Conservation (phyloP, 2,113 vertebrate genomes). For the Pedionomus torquatus region DNA sequence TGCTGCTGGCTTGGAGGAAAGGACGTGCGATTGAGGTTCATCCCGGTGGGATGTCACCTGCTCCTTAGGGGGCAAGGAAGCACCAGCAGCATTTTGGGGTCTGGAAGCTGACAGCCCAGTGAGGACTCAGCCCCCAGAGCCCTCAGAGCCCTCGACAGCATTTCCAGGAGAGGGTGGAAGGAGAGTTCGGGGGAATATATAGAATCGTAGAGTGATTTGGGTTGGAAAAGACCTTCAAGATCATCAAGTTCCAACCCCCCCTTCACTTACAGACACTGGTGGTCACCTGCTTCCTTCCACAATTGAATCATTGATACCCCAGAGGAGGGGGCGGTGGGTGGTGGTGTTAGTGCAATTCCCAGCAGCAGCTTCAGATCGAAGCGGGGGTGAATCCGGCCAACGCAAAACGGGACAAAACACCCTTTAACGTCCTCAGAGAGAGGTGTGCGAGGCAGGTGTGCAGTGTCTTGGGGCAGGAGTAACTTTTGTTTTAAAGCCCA, state of each 20-base stretch:
- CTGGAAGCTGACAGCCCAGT: not conserved
- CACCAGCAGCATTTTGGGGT: not conserved
- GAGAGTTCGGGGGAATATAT: not conserved
- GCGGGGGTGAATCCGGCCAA: not conserved
- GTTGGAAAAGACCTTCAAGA: too few species aligned
- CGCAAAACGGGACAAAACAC: not conserved
- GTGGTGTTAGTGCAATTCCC: not conserved
- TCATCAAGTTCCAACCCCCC: too few species aligned
- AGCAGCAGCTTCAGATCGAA: not conserved
- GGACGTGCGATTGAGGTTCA: not conserved
- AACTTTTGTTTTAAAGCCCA: not conserved
- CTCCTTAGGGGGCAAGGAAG: not conserved
- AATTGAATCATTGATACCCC: too few species aligned
- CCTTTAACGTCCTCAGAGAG: accelerated
- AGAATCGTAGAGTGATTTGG: too few species aligned
- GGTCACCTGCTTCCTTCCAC: not conserved
- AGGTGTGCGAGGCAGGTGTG: accelerated
- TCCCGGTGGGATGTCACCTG: not conserved
- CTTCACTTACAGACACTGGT: not conserved
- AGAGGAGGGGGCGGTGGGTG: not conserved
- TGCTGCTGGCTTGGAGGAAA: not conserved
- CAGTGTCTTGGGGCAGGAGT: not conserved
- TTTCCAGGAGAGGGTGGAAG: not conserved
- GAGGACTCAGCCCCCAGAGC: accelerated
- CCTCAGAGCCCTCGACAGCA: accelerated